Evolutionary conservation across 1,140 invertebrate genomes (phyloP).

Genomic region (Leptinotarsa defecta): DNA sequence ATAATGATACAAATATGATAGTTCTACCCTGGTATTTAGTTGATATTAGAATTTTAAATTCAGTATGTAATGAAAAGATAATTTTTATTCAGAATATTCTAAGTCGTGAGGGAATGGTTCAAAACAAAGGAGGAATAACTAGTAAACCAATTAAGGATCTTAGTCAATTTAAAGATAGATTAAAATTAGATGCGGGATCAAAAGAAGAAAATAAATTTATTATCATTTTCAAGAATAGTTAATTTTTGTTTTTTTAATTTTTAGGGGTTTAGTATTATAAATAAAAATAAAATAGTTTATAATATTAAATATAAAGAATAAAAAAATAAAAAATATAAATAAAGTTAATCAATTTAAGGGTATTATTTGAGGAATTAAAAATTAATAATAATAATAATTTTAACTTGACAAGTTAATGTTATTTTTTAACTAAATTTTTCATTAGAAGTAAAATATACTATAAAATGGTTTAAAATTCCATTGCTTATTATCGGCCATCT

Average conservation of each 20-base stretch:
- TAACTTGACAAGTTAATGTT: conserved; percentile 64
- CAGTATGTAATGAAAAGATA: conserved; percentile 57
- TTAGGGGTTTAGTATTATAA: conserved; percentile 40
- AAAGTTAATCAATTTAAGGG: conserved; percentile 60
- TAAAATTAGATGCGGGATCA: conserved; percentile 58
- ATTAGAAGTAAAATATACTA: conserved; percentile 6
- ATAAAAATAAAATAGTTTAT: conserved; percentile 57
- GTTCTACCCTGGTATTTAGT: conserved; percentile 56
- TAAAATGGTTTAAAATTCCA: too few species aligned
- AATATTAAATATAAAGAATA: conserved; percentile 60
- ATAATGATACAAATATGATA: conserved; percentile 61
- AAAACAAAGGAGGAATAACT: conserved; percentile 57
- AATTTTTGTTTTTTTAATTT: conserved; percentile 50
- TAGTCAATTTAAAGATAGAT: conserved; percentile 62
- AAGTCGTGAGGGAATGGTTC: conserved; percentile 59
- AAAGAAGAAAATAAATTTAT: conserved; percentile 63
- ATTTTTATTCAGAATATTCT: conserved; percentile 57
- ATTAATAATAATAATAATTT: conserved; percentile 62
- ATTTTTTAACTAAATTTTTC: conserved; percentile 60
- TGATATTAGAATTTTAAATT: conserved; percentile 61
- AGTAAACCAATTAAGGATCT: conserved; percentile 58
- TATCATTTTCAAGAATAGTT: conserved; percentile 60
- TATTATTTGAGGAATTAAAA: conserved; percentile 62
- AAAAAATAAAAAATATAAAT: conserved; percentile 58
- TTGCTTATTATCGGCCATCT: too few species aligned